Evolutionary conservation across 1,140 invertebrate genomes (phyloP), one percentile per base, ranked within the genome.

Genomic region (Bombus pyrosoma): DNA sequence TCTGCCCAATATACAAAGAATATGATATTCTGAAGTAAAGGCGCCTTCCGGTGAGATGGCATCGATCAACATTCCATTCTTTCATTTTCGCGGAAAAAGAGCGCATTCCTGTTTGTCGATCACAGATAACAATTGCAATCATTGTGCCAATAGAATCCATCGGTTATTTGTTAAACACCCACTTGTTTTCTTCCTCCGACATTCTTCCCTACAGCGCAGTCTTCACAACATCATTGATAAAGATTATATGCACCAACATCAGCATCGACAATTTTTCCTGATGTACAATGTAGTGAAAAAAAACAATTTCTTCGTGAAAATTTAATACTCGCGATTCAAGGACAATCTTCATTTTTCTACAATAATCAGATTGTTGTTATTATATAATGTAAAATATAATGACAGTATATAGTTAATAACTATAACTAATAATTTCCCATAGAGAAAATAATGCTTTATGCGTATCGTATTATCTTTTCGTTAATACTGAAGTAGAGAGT

Each of bases 61-160:
- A 86, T 57, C 81, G 75, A 90, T 87, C 86, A 79, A 37, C 89
- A 90, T 92, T 90, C 89, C 91, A 89, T 91, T 92, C 88, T 91
- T 91, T 89, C 76, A n/a, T 43, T 73, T 88, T 86, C 80, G 68
- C 41, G 72, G 66, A 85, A 86, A 86, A 86, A 64, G 62, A 83
- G 76, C 85, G 62, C 85, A 77, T 87, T 85, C 57, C 28, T 92
- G 89, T 92, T 92, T 92, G 73, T 81, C 85, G 68, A 89, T 87
- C 43, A 66, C 59, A 86, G 90, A 92, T 91, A 92, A 86, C 78
- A 47, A 66, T 81, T 80, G 86, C 86, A 91, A 92, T 92, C 91
- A 78, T 83, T 87, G 80, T 82, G 83, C 81, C 89, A 91, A 93
- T 92, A 91, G 92, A 88, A 92, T 93, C 91, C 91, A 85, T 85